Evolutionary conservation across 2,113 vertebrate genomes (phyloP).

Genomic region (Corynorhinus townsendii): DNA sequence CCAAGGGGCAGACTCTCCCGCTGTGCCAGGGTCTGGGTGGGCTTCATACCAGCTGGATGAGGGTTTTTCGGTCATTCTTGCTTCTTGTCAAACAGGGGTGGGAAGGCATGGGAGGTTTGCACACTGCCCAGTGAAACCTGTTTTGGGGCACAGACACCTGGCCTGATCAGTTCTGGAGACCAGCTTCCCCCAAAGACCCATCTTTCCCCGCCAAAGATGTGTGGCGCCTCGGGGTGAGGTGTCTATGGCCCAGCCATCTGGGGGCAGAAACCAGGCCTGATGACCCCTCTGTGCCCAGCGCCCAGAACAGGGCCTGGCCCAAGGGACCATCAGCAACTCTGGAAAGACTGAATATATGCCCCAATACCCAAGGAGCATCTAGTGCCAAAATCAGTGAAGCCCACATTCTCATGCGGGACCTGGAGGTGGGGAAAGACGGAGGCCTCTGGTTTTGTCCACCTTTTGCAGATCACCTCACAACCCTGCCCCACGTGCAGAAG

Average conservation of each 20-base stretch:
- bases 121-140: neutral
- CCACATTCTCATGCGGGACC: neutral
- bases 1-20: neutral
- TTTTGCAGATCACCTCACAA: conserved; percentile 88
- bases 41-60: neutral
- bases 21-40: too few species aligned
- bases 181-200: neutral
- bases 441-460: neutral
- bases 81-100: neutral
- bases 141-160: neutral
- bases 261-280: neutral
- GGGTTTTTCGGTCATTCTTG: neutral
- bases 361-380: neutral
- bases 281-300: neutral
- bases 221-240: neutral
- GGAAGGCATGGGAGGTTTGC: neutral
- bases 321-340: neutral
- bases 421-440: neutral
- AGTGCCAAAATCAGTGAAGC: too few species aligned
- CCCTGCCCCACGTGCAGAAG: conserved; percentile 93
- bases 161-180: neutral
- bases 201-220: neutral
- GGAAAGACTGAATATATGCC: neutral
- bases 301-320: neutral
- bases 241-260: neutral